Conservation (phyloP, 2,888 invertebrate genomes). For the Steinernema hermaphroditum region DNA sequence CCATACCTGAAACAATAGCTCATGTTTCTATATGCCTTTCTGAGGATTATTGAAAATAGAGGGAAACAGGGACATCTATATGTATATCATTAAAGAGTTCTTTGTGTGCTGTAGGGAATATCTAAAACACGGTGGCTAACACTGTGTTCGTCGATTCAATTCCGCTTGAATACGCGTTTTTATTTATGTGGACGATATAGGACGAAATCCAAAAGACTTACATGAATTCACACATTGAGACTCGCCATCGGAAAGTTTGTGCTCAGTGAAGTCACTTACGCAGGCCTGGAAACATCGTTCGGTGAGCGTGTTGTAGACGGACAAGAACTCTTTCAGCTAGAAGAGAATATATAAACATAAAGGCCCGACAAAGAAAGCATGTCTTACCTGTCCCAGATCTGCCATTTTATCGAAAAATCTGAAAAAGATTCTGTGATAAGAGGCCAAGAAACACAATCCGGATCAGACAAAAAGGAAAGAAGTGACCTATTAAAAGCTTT, state of each 20-base stretch:
- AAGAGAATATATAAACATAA: constrained; percentile 14
- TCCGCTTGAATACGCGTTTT: too few relatives aligned
- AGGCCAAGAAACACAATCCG: too few relatives aligned
- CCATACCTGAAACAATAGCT: constrained; percentile 54
- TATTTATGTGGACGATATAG: background rate
- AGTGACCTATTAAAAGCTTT: too few relatives aligned
- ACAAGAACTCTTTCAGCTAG: constrained; percentile 61
- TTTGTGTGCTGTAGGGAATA: background rate
- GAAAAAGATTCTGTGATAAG: too few relatives aligned
- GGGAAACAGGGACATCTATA: background rate
- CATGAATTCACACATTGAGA: constrained; percentile 51
- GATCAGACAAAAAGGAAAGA: too few relatives aligned
- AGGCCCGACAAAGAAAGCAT: background rate
- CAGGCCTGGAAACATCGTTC: constrained; percentile 61
- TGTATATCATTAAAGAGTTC: background rate
- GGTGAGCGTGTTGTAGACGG: constrained; percentile 63
- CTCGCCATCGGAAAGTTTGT: constrained; percentile 48
- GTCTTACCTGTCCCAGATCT: background rate
- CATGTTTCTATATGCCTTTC: too few relatives aligned
- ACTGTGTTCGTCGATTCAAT: too few relatives aligned
- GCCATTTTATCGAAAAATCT: too few relatives aligned
- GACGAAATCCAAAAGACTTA: constrained; percentile 40
- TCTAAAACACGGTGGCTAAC: background rate
- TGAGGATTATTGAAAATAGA: background rate
- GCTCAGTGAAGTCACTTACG: constrained; percentile 55